phyloP scores from a whole-genome alignment of 2,888 invertebrate species.

The Melieria omissa region DNA sequence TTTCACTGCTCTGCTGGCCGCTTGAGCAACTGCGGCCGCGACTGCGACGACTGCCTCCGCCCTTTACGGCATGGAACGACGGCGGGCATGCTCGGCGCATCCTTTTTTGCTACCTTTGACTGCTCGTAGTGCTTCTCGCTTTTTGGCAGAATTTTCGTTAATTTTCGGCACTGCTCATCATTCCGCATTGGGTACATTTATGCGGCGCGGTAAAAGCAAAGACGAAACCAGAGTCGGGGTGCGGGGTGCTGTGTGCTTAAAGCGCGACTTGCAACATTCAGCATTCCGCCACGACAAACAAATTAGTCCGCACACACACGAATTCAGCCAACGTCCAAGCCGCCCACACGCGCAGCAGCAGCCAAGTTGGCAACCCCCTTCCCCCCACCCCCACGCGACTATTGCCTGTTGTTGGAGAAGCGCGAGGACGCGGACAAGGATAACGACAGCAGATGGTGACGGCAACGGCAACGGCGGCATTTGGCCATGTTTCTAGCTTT shows the following conservation, averaged over 20 bases:
- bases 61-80: no score
- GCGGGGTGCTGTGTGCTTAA: neutral
- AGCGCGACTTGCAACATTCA: no score
- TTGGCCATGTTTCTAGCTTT: neutral
- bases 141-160: constrained; percentile 37
- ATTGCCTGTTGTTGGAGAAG: neutral
- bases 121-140: neutral
- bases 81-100: neutral
- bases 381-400: no score
- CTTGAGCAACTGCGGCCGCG: no score
- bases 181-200: neutral
- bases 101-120: neutral
- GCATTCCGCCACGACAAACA: no score
- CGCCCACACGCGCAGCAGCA: no score
- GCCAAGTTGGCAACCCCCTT: no score
- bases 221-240: neutral
- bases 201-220: neutral
- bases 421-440: neutral
- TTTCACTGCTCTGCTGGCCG: no score
- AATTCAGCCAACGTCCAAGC: neutral
- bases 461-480: constrained; percentile 5
- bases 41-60: no score
- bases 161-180: constrained; percentile 36
- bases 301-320: no score
- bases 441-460: neutral